A percentile compares a stretch with the other conserved stretches of the same genome.
phyloP scores from a whole-genome alignment of 2,888 invertebrate species.

The Kuschelorhynchus macadamiae region DNA sequence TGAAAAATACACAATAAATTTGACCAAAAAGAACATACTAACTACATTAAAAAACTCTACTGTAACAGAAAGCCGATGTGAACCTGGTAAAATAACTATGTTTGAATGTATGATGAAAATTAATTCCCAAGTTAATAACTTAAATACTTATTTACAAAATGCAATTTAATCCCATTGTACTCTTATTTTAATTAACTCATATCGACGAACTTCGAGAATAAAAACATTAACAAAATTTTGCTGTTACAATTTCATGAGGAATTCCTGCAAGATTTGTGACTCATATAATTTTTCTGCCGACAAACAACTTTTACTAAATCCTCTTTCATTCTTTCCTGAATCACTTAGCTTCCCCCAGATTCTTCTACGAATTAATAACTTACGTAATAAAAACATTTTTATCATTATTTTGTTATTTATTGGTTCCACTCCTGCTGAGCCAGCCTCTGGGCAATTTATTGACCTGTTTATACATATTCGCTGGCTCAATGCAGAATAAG shows the following conservation, averaged over 20 bases:
- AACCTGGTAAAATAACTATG: no score
- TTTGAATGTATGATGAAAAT: constrained; percentile 1
- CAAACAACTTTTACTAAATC: constrained; percentile 28
- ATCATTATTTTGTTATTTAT: constrained; percentile 36
- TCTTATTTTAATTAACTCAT: background rate
- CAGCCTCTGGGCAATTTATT: constrained; percentile 19
- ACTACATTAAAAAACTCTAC: no score
- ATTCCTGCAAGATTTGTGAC: constrained; percentile 14
- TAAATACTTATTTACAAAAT: background rate
- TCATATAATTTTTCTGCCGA: constrained; percentile 18
- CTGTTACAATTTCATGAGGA: constrained; percentile 27
- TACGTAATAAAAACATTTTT: constrained; percentile 42
- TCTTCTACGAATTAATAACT: constrained; percentile 41
- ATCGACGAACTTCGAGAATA: background rate
- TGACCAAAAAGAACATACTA: no score
- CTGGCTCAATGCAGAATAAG: constrained; percentile 8
- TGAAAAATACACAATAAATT: no score
- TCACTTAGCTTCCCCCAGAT: constrained; percentile 25
- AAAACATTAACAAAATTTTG: constrained; percentile 28
- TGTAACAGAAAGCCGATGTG: no score
- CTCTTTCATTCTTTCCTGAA: constrained; percentile 17
- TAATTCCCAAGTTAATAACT: background rate
- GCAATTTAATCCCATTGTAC: background rate
- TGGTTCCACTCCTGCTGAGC: constrained; percentile 33
- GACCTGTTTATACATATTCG: constrained; percentile 16